A percentile compares a stretch with the other conserved stretches of the same genome.
phyloP scores from a whole-genome alignment of 1,140 invertebrate species.

The Rhizoglyphus robini region DNA sequence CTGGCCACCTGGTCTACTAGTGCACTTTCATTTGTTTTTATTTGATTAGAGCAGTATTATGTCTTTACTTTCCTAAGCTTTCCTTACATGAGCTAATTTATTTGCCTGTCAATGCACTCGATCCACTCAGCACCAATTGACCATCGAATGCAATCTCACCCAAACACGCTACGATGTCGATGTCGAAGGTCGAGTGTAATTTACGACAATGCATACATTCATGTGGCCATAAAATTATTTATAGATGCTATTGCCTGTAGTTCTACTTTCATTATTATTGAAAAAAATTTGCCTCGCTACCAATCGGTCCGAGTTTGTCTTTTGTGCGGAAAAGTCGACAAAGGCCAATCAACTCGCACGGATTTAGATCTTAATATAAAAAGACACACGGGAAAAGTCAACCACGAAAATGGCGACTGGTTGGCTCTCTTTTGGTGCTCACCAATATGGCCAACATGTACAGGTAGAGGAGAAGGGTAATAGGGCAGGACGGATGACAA shows the following conservation, averaged over 20 bases:
- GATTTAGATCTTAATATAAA: no score
- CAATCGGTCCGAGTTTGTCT: no score
- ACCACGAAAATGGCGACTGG: no score
- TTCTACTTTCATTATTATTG: neutral
- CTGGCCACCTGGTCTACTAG: neutral
- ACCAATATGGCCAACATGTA: no score
- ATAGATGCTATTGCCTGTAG: neutral
- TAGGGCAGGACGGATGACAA: no score
- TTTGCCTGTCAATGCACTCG: neutral
- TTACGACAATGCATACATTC: no score
- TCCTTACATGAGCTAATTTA: neutral
- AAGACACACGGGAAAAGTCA: no score
- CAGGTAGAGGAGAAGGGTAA: no score
- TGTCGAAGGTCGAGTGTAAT: neutral
- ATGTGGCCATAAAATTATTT: neutral
- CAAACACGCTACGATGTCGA: neutral
- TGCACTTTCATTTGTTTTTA: neutral
- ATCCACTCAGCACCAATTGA: neutral
- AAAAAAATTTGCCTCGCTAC: neutral
- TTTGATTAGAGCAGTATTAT: no score
- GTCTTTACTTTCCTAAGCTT: no score
- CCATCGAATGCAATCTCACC: neutral
- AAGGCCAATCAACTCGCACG: no score
- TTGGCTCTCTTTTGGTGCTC: no score
- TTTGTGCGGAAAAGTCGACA: neutral